phyloP scores from a whole-genome alignment of 2,797 vertebrate genomes.

The Antrozous pallidus region DNA sequence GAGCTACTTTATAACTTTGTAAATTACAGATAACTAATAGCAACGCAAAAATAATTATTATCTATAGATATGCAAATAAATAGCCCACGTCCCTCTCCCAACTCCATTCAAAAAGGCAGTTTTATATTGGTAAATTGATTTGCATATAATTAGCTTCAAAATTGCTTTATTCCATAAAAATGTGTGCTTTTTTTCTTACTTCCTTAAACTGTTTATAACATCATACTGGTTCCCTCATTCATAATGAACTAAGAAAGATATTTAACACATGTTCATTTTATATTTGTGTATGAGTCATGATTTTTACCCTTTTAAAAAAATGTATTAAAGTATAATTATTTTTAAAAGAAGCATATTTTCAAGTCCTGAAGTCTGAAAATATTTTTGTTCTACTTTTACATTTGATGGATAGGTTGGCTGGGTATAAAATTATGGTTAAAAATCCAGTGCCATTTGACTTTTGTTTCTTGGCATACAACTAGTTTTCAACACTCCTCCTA shows the following conservation, averaged over 20 bases:
- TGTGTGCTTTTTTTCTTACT: not conserved
- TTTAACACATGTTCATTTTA: not conserved
- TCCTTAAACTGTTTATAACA: not conserved
- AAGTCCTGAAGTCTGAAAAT: not conserved
- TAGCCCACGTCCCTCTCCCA: not conserved
- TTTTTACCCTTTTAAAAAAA: not conserved
- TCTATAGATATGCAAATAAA: not conserved
- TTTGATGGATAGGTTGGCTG: not conserved
- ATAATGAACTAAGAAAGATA: not conserved
- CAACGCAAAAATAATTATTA: conserved; percentile 11
- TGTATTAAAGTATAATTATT: not conserved
- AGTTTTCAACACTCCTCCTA: not conserved
- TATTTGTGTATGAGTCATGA: not conserved
- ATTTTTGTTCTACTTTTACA: not conserved
- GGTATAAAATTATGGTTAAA: conserved; percentile 26
- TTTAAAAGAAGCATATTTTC: conserved; percentile 32
- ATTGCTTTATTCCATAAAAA: conserved; percentile 3
- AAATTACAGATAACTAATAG: not conserved
- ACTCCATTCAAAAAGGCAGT: not conserved
- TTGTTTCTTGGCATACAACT: not conserved
- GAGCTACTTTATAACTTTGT: not conserved
- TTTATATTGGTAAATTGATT: not conserved
- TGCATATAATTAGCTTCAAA: not conserved
- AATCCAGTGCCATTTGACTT: not conserved
- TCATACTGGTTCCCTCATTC: not conserved